phyloP scores from a whole-genome alignment of 2,797 vertebrate species.

The Dallia pectoralis region DNA sequence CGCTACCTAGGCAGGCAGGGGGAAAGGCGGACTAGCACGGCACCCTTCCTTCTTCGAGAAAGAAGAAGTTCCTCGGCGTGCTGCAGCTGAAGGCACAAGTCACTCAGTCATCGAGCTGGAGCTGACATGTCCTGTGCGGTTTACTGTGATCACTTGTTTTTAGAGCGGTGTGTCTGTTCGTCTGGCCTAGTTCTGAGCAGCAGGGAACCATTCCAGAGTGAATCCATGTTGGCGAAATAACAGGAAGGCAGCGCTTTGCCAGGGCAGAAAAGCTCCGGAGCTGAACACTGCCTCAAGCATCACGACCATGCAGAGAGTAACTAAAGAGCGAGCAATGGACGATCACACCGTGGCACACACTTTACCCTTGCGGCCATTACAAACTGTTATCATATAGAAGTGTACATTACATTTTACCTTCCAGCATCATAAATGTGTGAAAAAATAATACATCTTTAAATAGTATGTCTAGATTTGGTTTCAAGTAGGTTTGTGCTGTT shows the following conservation, averaged over 20 bases:
- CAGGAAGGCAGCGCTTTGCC: background rate
- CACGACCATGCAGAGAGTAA: background rate
- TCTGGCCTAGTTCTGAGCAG: background rate
- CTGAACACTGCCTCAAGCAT: background rate
- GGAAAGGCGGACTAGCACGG: background rate
- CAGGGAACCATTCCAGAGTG: background rate
- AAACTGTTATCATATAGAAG: slow-evolving; percentile 6
- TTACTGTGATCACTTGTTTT: slow-evolving; percentile 37
- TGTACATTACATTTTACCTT: slow-evolving; percentile 1
- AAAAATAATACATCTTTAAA: slow-evolving; percentile 30
- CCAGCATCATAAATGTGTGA: background rate
- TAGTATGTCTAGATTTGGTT: slow-evolving; percentile 31
- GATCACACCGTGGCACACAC: background rate
- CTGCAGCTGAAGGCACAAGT: background rate
- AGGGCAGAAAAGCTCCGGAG: background rate
- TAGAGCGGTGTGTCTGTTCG: slow-evolving; percentile 45
- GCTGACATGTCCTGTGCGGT: background rate
- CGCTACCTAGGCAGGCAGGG: background rate
- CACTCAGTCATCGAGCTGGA: background rate
- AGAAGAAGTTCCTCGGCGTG: background rate
- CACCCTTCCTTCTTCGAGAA: background rate
- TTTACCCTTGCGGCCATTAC: background rate
- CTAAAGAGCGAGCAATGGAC: background rate
- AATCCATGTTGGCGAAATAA: slow-evolving; percentile 9
- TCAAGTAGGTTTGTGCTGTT: slow-evolving; percentile 21